Conservation (phyloP, 2,888 invertebrate genomes). For the Apotomis betuletana region DNA sequence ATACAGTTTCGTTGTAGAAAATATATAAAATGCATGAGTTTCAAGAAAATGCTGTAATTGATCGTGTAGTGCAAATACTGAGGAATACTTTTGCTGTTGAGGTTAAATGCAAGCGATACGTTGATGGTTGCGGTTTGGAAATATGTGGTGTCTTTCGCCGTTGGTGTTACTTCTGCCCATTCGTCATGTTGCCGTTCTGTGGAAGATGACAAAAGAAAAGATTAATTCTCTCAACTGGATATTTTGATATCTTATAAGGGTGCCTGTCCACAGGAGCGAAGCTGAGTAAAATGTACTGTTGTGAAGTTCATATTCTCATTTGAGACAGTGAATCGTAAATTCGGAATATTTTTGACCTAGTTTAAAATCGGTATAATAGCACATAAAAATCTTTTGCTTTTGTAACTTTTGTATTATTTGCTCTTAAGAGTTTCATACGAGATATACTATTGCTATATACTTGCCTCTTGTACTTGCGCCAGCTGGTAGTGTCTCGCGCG, state of each 20-base stretch:
- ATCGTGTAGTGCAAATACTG: slow-evolving; percentile 26
- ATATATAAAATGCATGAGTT: slow-evolving; percentile 27
- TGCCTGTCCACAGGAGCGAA: too few relatives aligned
- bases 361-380: too few relatives aligned
- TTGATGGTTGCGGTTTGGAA: slow-evolving; percentile 21
- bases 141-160: slow-evolving; percentile 33
- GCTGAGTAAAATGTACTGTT: too few relatives aligned
- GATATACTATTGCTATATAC: not conserved
- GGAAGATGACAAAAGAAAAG: slow-evolving; percentile 41
- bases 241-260: too few relatives aligned
- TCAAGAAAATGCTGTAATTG: slow-evolving; percentile 8
- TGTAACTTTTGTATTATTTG: too few relatives aligned
- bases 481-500: slow-evolving; percentile 96
- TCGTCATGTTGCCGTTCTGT: slow-evolving; percentile 69
- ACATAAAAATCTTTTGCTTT: too few relatives aligned
- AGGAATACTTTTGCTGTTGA: not conserved
- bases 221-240: too few relatives aligned
- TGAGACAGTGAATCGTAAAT: too few relatives aligned
- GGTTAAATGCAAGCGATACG: slow-evolving; percentile 21
- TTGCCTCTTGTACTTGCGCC: slow-evolving; percentile 85
- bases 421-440: too few relatives aligned
- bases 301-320: too few relatives aligned
- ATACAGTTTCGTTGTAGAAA: slow-evolving; percentile 25
- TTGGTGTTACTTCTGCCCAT: slow-evolving; percentile 65
- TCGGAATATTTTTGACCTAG: too few relatives aligned